phyloP scores from a whole-genome alignment of 2,113 vertebrate species.

The Phyllostomus discolor region DNA sequence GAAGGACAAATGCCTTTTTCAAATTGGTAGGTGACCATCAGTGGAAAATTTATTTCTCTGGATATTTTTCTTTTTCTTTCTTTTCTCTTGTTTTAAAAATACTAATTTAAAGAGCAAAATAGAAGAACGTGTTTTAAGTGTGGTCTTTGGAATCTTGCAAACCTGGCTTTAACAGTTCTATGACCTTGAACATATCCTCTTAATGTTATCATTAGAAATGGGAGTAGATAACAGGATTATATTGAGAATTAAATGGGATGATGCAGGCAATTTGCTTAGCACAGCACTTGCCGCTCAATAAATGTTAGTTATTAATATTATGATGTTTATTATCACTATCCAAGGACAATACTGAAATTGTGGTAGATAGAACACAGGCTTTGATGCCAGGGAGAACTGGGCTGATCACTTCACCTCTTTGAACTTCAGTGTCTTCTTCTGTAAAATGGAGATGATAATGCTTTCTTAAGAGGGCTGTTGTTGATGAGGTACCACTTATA shows the following conservation, averaged over 20 bases:
- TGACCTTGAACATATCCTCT: not conserved
- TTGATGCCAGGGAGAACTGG: not conserved
- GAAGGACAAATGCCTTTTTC: not conserved
- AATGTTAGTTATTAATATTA: constrained; percentile 9
- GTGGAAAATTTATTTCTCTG: not conserved
- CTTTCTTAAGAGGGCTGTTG: not conserved
- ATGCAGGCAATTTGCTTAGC: not conserved
- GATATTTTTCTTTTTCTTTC: not conserved
- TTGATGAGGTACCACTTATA: too few species aligned
- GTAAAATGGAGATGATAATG: not conserved
- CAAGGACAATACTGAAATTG: not conserved
- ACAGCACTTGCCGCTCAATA: not conserved
- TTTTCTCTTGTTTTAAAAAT: not conserved
- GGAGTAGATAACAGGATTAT: constrained; percentile 14
- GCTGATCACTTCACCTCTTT: not conserved
- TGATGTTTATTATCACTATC: not conserved
- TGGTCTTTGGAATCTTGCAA: not conserved
- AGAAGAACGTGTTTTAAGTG: not conserved
- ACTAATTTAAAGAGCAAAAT: not conserved
- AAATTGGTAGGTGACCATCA: not conserved
- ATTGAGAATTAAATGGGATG: constrained; percentile 17
- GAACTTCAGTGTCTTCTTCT: not conserved
- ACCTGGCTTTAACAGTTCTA: not conserved
- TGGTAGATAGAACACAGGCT: not conserved
- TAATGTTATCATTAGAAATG: constrained; percentile 34